Conservation (phyloP, 2,797 vertebrate species). For the Xenopus petersii region DNA sequence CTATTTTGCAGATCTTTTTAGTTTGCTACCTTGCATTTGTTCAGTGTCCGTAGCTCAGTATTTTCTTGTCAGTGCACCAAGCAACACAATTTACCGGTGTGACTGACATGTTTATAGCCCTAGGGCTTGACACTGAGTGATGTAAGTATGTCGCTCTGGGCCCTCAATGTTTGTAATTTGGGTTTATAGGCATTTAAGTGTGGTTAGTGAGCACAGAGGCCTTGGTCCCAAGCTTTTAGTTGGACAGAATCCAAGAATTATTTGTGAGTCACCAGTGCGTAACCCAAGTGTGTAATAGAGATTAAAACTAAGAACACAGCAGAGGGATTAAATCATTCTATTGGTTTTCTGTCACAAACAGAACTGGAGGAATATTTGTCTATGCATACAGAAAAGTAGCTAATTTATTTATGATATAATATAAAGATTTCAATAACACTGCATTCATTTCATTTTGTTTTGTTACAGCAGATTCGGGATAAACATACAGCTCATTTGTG, state of each 20-base stretch:
- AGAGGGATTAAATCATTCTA: background rate
- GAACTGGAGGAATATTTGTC: no score
- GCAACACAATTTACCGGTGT: constrained; percentile 7
- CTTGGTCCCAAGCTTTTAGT: constrained; percentile 19
- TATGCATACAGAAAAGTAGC: no score
- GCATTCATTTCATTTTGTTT: no score
- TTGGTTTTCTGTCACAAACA: background rate
- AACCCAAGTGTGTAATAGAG: constrained; percentile 8
- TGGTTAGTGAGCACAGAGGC: constrained; percentile 18
- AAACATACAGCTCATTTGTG: no score
- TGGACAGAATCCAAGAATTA: constrained; percentile 22
- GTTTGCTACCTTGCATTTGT: background rate
- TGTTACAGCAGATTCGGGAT: no score
- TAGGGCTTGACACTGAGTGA: constrained; percentile 13
- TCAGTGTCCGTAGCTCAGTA: background rate
- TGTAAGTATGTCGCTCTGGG: constrained; percentile 15
- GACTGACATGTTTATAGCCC: constrained; percentile 17
- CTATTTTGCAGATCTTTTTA: background rate
- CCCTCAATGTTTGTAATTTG: constrained; percentile 13
- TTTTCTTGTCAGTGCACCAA: constrained; percentile 1
- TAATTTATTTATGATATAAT: no score
- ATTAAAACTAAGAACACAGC: constrained; percentile 5
- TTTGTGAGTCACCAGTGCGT: constrained; percentile 14
- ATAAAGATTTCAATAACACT: no score
- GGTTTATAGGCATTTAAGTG: constrained; percentile 30